Evolutionary conservation across 2,113 vertebrate genomes (phyloP), one percentile per base, ranked within the genome.

Genomic region (Laticauda colubrina): DNA sequence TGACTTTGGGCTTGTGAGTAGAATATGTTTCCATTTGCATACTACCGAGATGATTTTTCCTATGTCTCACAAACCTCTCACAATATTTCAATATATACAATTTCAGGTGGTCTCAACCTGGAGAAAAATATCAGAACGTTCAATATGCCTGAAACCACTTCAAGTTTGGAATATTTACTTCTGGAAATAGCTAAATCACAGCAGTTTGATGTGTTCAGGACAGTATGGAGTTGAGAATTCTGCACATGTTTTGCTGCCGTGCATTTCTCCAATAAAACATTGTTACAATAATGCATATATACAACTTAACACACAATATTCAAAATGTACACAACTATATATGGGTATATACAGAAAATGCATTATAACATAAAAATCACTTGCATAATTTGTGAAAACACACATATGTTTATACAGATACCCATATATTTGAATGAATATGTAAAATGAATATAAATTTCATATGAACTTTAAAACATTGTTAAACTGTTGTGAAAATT

Each of bases 1-100:
- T 94, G 93, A 96, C 12, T 95, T 86, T 34, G 6, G 14, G 29
- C 55, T 39, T 26, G 5, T 45, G 75, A 57, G 53, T n/a, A 53
- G 29, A 92, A 69, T 15, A 1, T 24, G 23, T 20, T 92, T 53
- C 11, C 4, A 3, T 39, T 43, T 39, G 39, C n/a, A 29, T 11
- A n/a, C 43, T n/a, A 57, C 29, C 5, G 45, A 9, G 14, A 4
- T 24, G 48, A 21, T 54, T 59, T 21, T 87, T 29, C 57, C 26
- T 23, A 18, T 56, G 3, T 53, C 53, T 15, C 21, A 85, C 34
- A 24, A 24, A 54, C 53, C n/a, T 5, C 29, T n/a, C 5, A 21
- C 23, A 87, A 48, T 6, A 59, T 87, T 56, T 20, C 51, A 86
- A 10, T 29, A 3, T 7, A 12, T 20, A 23, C 3, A 8, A 59